phyloP scores from a whole-genome alignment of 2,113 vertebrate genomes.

The Bagarius yarrelli region DNA sequence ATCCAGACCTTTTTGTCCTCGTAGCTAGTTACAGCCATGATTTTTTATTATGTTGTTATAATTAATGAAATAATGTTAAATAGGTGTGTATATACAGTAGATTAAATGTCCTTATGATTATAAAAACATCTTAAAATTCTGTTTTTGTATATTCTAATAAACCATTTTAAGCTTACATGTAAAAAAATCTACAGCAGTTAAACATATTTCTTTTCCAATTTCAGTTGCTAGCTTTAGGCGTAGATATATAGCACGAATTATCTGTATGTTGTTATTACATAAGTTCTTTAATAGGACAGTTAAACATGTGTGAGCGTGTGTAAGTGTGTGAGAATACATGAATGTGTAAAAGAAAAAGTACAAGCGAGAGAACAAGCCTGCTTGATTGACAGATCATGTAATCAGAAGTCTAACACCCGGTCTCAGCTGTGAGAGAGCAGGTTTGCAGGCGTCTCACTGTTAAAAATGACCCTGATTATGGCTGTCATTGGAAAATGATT shows the following conservation, averaged over 20 bases:
- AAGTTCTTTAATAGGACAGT: background rate
- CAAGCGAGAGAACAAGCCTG: constrained; percentile 9
- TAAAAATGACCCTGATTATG: constrained; percentile 28
- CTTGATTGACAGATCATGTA: constrained; percentile 41
- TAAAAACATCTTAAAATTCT: background rate
- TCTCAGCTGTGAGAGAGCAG: constrained; percentile 29
- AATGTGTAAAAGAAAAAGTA: background rate
- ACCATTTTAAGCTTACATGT: too few relatives aligned
- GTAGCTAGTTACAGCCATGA: background rate
- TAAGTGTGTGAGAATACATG: background rate
- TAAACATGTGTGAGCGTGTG: constrained; percentile 7
- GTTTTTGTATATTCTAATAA: too few relatives aligned
- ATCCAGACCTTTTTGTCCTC: background rate
- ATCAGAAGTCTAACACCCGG: constrained; percentile 27
- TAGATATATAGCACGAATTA: background rate
- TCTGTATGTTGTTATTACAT: background rate
- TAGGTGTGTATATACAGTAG: background rate
- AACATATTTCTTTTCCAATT: background rate
- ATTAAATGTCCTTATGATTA: background rate
- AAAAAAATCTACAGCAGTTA: background rate
- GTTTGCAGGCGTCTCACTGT: constrained; percentile 37
- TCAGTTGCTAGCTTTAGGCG: background rate
- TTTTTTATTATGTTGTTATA: background rate
- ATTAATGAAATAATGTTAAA: too few relatives aligned
- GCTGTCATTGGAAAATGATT: constrained; percentile 38